A percentile compares a stretch with the other conserved stretches of the same genome.
phyloP scores from a whole-genome alignment of 2,888 invertebrate genomes.

The Eurytoma adleriae region DNA sequence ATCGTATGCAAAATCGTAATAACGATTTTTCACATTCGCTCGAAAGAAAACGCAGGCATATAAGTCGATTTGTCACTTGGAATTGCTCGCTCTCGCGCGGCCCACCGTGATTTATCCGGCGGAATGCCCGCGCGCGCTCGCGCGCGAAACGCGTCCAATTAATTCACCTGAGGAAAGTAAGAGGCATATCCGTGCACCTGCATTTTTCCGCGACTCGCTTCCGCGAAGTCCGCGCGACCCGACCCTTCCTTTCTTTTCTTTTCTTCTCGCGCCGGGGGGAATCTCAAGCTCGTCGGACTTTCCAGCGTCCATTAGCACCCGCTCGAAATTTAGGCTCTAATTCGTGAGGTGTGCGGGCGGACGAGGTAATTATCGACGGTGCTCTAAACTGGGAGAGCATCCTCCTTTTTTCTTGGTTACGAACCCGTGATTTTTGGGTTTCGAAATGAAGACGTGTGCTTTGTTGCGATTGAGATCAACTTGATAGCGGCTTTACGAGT shows the following conservation, averaged over 20 bases:
- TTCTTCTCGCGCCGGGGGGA: neutral
- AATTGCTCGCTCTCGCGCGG: neutral
- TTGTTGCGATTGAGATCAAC: neutral
- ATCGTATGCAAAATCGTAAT: too few relatives aligned
- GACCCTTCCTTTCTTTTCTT: neutral
- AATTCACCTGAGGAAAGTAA: slow-evolving; percentile 39
- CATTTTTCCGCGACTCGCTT: neutral
- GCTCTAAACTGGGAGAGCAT: slow-evolving; percentile 22
- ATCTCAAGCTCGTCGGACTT: neutral
- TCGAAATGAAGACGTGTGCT: neutral
- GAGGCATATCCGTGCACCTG: neutral
- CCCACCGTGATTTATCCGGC: neutral
- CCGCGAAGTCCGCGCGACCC: neutral
- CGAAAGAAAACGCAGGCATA: neutral
- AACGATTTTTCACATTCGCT: too few relatives aligned
- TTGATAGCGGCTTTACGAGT: neutral
- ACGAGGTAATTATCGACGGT: slow-evolving; percentile 13
- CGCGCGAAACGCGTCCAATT: slow-evolving; percentile 13
- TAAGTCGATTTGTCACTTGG: neutral
- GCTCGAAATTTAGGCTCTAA: slow-evolving; percentile 46
- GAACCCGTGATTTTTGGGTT: neutral
- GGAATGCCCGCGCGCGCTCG: neutral
- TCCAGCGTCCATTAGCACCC: slow-evolving; percentile 21
- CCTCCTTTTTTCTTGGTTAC: neutral
- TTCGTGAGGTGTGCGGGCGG: neutral